phyloP scores from a whole-genome alignment of 2,113 vertebrate genomes.

The Ammodytes dubius region DNA sequence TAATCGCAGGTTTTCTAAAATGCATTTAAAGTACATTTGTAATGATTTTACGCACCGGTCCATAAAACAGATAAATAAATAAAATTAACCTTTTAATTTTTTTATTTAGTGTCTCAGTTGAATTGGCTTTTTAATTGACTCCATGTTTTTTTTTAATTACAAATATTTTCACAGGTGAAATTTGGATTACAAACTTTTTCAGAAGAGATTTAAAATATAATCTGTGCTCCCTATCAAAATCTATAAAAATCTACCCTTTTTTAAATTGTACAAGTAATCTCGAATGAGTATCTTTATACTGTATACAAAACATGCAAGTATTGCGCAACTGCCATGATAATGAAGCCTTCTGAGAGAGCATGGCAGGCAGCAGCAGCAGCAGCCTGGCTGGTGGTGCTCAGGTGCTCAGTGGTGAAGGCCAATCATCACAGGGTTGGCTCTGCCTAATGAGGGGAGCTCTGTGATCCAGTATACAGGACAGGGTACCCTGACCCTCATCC shows the following conservation, averaged over 20 bases:
- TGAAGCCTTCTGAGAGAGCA: constrained; percentile 43
- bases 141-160: neutral
- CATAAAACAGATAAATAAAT: no score
- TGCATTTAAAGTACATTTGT: neutral
- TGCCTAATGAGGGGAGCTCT: constrained; percentile 76
- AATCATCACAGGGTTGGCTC: constrained; percentile 73
- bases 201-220: neutral
- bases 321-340: constrained; percentile 33
- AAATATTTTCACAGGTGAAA: neutral
- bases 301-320: neutral
- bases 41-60: neutral
- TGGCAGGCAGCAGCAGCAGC: constrained; percentile 44
- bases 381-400: constrained; percentile 67
- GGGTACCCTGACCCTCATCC: constrained; percentile 74
- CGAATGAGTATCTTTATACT: neutral
- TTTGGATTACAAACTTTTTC: neutral
- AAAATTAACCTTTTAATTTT: neutral
- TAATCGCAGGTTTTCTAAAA: neutral
- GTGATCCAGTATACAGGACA: constrained; percentile 67
- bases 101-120: neutral
- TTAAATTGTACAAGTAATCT: neutral
- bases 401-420: constrained; percentile 71
- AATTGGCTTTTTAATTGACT: neutral
- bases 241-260: neutral
- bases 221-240: neutral